Evolutionary conservation across 2,113 vertebrate species (phyloP).

Genomic region (Arizona elegans): DNA sequence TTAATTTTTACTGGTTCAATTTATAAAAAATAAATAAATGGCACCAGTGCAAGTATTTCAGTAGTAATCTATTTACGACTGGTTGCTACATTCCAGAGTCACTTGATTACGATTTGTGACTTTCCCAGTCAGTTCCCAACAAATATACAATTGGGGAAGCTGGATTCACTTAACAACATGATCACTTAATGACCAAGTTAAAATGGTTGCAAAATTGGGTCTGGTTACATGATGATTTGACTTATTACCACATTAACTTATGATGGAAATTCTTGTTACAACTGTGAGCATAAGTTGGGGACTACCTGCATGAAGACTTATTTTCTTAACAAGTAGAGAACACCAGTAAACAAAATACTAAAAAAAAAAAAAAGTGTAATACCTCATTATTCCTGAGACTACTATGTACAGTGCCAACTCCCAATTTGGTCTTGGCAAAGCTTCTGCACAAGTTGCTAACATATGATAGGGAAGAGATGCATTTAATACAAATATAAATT

Average conservation of each 20-base stretch:
- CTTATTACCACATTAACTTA: not conserved
- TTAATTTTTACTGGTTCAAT: not conserved
- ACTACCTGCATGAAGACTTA: not conserved
- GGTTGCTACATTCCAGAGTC: not conserved
- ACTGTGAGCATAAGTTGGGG: not conserved
- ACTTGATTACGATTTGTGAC: not conserved
- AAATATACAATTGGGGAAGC: not conserved
- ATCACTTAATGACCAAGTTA: not conserved
- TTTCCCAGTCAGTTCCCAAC: not conserved
- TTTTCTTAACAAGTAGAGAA: not conserved
- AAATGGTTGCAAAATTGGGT: not conserved
- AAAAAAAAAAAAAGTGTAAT: not conserved
- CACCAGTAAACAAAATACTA: not conserved
- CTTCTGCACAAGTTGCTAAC: slow-evolving; percentile 90
- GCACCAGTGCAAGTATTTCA: not conserved
- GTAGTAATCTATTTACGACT: not conserved
- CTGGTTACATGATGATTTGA: not conserved
- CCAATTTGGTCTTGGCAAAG: slow-evolving; percentile 92
- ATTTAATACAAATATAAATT: slow-evolving; percentile 90
- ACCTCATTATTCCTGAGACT: slow-evolving; percentile 96
- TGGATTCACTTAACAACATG: not conserved
- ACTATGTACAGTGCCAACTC: slow-evolving; percentile 90
- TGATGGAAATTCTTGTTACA: not conserved
- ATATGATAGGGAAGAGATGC: slow-evolving; percentile 97
- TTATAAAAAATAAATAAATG: not conserved